Evolutionary conservation across 2,797 vertebrate species (phyloP), one percentile per base, ranked within the genome.

Genomic region (Arremon aurantiirostris): DNA sequence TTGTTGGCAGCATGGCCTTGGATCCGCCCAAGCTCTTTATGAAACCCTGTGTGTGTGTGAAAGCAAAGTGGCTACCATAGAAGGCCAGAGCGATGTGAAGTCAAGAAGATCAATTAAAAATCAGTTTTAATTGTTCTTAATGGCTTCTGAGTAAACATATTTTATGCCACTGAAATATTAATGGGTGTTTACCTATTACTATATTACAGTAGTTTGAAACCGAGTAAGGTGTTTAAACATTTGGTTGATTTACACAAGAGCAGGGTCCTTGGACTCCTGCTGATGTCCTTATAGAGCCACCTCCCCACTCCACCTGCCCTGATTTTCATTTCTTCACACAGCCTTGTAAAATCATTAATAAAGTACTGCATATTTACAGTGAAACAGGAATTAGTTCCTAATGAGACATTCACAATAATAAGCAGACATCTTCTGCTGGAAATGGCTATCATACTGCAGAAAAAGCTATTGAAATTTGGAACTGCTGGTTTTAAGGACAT

Each of bases 341-440:
- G n/a, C 37, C 55, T 96, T 86, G 73, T 66, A 81, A 94, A 93
- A 92, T 73, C 34, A 22, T 61, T 61, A 89, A 32, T 85, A 80
- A 79, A 79, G n/a, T 50, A 24, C 23, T 63, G 28, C 15, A 57
- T 64, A 78, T 34, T 92, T 68, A 79, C 68, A 32, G 10, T 42
- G 79, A 85, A 89, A 53, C 26, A 82, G 49, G 42, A 91, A 76
- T 84, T 39, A 66, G 15, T 52, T 93, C 41, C 63, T 76, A 52
- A 56, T 55, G 47, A 91, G 59, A 89, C 20, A 42, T 64, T 82
- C 53, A 52, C n/a, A 60, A 49, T 8, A 76, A 50, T 68, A 30
- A 12, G 19, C 47, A 85, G 34, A 20, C 37, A 47, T 18, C 39
- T 89, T 82, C 78, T 85, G 46, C 39, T 68, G 59, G 72, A 69